phyloP scores from a whole-genome alignment of 2,113 vertebrate genomes.

The Tinamus guttatus region DNA sequence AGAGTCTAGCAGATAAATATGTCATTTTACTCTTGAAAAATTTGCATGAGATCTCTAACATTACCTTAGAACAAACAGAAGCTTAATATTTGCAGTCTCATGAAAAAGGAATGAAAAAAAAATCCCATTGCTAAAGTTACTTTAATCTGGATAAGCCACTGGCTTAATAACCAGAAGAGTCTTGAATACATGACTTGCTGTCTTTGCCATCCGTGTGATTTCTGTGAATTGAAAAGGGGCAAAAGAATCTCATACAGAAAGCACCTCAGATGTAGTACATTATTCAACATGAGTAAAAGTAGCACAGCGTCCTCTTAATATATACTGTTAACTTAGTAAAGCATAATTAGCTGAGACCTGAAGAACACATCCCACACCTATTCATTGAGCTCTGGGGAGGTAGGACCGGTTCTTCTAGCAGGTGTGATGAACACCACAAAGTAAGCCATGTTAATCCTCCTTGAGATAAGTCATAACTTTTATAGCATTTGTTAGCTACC shows the following conservation, averaged over 20 bases:
- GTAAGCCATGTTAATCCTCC: neutral
- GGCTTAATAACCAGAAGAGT: neutral
- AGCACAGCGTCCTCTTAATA: neutral
- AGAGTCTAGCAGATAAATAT: neutral
- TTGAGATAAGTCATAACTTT: constrained; percentile 48
- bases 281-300: neutral
- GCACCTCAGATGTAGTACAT: neutral
- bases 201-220: neutral
- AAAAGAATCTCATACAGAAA: neutral
- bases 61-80: constrained; percentile 31
- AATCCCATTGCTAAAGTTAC: constrained; percentile 20
- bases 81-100: constrained; percentile 29
- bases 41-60: neutral
- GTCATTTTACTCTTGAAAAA: neutral
- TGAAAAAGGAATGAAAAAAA: constrained; percentile 50
- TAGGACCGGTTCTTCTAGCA: constrained; percentile 6
- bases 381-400: neutral
- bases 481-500: constrained; percentile 27
- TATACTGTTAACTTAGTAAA: neutral
- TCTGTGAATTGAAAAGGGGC: neutral
- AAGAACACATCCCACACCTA: neutral
- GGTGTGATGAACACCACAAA: constrained; percentile 24
- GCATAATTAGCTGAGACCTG: neutral
- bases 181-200: neutral
- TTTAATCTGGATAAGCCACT: constrained; percentile 30